Evolutionary conservation across 1,140 invertebrate genomes (phyloP), one percentile per base, ranked within the genome.

Genomic region (Zaprionus kolodkinae): DNA sequence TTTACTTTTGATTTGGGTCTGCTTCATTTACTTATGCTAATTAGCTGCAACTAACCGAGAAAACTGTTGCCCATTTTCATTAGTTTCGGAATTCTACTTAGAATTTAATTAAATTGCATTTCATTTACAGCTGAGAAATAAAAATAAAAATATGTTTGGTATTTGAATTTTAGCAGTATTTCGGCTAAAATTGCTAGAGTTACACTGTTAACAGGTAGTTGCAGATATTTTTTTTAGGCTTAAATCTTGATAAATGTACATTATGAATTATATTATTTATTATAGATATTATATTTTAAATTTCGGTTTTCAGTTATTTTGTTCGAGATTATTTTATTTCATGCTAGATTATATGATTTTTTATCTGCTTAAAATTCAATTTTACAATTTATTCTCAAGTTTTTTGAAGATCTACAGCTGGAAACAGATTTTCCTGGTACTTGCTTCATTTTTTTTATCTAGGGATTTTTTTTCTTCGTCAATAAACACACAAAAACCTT

Each of bases 1-100:
- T 72, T 81, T 63, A 48, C 17, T 55, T 71, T 81, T 81, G 73
- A 85, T 79, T 72, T 76, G 77, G 77, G 81, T 84, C 60, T 48
- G 45, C 30, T 54, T 57, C 70, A 62, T 67, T 52, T 70, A 57
- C 60, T 33, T 80, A 79, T 80, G 80, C 66, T 80, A 84, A 83
- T 84, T 78, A 62, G 36, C 25, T 70, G 43, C 36, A 77, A 73
- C 73, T 84, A 80, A 55, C 33, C 57, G 55, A 50, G 62, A 67
- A 65, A 75, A 69, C 11, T 54, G 56, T 35, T 50, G 50, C 50
- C 57, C 43, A 36, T 64, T 64, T 65, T 63, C 38, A 70, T 64
- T 63, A 38, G 62, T 45, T 50, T 10, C 56, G 57, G 45, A 59
- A 59, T 45, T 21, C 67, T 60, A 68, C 55, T 63, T 21, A 21